phyloP scores from a whole-genome alignment of 2,888 invertebrate species.

The Sympetrum striolatum region DNA sequence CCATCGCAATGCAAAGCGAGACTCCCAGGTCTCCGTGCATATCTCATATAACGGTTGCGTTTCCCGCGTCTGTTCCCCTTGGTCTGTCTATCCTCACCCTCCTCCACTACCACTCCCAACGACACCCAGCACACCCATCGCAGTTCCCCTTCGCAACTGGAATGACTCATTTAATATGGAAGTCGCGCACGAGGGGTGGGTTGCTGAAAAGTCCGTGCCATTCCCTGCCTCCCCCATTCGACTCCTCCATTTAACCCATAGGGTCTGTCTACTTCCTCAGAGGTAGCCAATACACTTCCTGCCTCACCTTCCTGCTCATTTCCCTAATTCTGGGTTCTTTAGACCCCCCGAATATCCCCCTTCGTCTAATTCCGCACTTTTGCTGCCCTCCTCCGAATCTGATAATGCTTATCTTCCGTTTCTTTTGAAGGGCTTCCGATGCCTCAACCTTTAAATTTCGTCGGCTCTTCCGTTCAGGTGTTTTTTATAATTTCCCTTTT shows the following conservation, averaged over 20 bases:
- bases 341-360: too few relatives aligned
- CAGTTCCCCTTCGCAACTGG: not conserved
- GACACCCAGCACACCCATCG: not conserved
- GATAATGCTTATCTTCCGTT: too few relatives aligned
- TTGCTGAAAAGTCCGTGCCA: not conserved
- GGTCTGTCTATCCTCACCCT: not conserved
- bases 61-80: not conserved
- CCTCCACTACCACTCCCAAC: not conserved
- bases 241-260: not conserved
- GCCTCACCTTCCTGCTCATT: not conserved
- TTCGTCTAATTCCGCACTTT: too few relatives aligned
- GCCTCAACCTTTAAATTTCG: too few relatives aligned
- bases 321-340: too few relatives aligned
- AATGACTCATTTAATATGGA: not conserved
- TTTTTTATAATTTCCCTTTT: too few relatives aligned
- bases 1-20: too few relatives aligned
- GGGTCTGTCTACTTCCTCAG: not conserved
- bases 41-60: too few relatives aligned
- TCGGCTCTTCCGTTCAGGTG: too few relatives aligned
- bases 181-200: not conserved
- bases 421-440: too few relatives aligned
- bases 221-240: not conserved
- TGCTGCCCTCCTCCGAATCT: too few relatives aligned
- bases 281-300: not conserved
- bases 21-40: too few relatives aligned